Evolutionary conservation across 1,140 invertebrate species (phyloP).

Genomic region (Bradynema listronoti): DNA sequence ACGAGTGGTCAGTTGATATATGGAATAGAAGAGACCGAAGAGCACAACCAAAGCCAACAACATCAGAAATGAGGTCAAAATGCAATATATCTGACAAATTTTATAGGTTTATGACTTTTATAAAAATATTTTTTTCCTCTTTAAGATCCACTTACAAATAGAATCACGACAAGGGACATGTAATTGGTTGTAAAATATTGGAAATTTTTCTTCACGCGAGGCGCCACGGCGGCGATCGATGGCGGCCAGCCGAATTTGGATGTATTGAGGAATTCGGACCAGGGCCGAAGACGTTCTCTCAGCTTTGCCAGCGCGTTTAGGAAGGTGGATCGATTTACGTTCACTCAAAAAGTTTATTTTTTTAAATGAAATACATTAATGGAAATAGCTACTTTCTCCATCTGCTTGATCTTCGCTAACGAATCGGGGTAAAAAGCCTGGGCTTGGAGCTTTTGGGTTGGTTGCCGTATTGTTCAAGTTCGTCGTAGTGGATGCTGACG

Average conservation of each 20-base stretch:
- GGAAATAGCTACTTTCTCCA: no score
- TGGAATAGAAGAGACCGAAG: slow-evolving; percentile 35
- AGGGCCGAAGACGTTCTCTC: slow-evolving; percentile 15
- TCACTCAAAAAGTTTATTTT: no score
- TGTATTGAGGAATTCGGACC: slow-evolving; percentile 32
- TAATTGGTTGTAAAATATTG: slow-evolving; percentile 35
- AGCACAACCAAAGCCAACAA: slow-evolving; percentile 32
- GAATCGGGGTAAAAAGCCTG: no score
- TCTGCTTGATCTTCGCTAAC: no score
- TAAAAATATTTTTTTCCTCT: no score
- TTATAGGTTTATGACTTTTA: no score
- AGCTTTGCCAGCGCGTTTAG: slow-evolving; percentile 27
- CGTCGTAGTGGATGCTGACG: no score
- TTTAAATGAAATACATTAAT: no score
- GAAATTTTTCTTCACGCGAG: slow-evolving; percentile 36
- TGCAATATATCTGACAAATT: slow-evolving; percentile 34
- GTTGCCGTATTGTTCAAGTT: no score
- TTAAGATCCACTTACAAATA: slow-evolving; percentile 32
- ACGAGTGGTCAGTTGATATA: slow-evolving; percentile 29
- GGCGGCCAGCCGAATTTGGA: slow-evolving; percentile 31
- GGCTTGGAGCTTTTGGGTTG: no score
- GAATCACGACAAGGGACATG: slow-evolving; percentile 31
- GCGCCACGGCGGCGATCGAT: slow-evolving; percentile 12
- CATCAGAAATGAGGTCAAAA: slow-evolving; percentile 40
- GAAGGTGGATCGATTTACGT: no score